phyloP scores from a whole-genome alignment of 2,888 invertebrate genomes.

The Calameuta idolon region DNA sequence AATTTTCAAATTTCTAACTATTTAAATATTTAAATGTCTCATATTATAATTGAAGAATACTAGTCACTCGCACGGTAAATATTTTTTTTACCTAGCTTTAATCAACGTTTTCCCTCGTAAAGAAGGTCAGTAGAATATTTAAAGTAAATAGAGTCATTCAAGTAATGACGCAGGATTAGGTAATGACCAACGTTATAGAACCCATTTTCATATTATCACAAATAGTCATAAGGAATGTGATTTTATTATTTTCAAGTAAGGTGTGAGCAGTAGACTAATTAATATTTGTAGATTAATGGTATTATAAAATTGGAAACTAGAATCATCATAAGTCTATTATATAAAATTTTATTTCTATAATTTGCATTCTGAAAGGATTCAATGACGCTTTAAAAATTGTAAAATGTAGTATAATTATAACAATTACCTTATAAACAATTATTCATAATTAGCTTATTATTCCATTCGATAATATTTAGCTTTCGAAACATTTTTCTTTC shows the following conservation, averaged over 20 bases:
- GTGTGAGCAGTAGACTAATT: not conserved
- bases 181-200: not conserved
- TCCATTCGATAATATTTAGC: not conserved
- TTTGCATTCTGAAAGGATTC: not conserved
- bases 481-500: not conserved
- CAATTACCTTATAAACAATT: not conserved
- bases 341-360: not conserved
- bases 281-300: not conserved
- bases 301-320: not conserved
- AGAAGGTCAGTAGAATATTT: not conserved
- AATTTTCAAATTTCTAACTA: not conserved
- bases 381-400: not conserved
- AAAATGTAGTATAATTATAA: not conserved
- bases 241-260: constrained; percentile 2
- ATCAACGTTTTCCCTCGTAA: not conserved
- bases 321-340: not conserved
- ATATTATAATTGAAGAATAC: not conserved
- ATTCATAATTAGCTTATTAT: not conserved
- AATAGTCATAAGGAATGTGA: not conserved
- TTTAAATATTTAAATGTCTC: not conserved
- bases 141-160: not conserved
- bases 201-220: not conserved
- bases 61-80: not conserved
- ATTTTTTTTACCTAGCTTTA: not conserved
- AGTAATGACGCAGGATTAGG: not conserved